A percentile compares a stretch with the other conserved stretches of the same genome.
Evolutionary conservation across 2,888 invertebrate species (phyloP).

Genomic region (Archips xylosteana): DNA sequence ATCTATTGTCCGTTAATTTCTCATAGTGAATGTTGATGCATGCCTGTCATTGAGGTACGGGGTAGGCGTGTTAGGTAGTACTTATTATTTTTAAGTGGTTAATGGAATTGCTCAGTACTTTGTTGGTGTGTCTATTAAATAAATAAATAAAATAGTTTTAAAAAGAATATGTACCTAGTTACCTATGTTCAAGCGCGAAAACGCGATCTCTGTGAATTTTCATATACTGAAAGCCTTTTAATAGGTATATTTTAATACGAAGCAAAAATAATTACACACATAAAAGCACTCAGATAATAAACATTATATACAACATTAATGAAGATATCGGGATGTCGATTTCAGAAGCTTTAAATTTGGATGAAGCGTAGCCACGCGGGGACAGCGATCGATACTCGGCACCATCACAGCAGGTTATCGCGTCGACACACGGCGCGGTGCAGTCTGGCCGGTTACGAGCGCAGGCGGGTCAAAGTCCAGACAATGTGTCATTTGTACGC

Average conservation of each 20-base stretch:
- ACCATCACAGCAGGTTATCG: conserved; percentile 10
- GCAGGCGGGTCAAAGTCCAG: conserved; percentile 3
- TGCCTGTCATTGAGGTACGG: too few relatives aligned
- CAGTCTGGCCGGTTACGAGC: background rate
- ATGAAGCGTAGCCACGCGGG: background rate
- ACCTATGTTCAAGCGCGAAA: background rate
- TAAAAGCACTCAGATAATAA: background rate
- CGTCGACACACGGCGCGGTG: conserved; percentile 2
- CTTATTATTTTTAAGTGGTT: too few relatives aligned
- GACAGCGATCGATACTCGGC: conserved; percentile 13
- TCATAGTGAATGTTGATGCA: too few relatives aligned
- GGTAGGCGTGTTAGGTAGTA: too few relatives aligned
- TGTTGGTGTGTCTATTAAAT: too few relatives aligned
- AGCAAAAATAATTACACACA: background rate
- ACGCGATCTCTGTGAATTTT: background rate
- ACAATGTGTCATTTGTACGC: background rate
- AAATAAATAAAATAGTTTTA: background rate
- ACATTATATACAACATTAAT: background rate
- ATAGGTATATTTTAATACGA: too few relatives aligned
- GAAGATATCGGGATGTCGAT: background rate
- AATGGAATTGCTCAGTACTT: too few relatives aligned
- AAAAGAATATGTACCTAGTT: background rate
- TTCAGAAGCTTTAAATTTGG: conserved; percentile 8
- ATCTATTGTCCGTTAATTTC: too few relatives aligned
- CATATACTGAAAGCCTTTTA: background rate